Base-by-base conservation (phyloP, 2,888 invertebrate genomes). In the Quadroppia sp. region DNA sequence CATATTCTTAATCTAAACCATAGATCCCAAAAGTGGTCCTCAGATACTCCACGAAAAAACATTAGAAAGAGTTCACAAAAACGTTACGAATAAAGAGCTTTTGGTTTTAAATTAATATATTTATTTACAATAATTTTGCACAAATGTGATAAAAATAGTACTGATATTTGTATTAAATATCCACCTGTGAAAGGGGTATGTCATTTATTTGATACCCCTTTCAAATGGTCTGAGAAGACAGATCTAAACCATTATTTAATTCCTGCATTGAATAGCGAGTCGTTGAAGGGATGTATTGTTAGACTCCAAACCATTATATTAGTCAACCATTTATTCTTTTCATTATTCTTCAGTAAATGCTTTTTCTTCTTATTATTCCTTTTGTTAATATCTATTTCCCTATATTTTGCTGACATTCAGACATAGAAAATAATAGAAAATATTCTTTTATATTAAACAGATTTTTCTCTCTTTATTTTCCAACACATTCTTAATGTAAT, bases 301-400 rank as follows among this genome's bases (percentile, higher is more conserved):
- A 50, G 20, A 50, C 2, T 50, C 9, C 9, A n/a, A 50, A 50
- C 50, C 50, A 50, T 50, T 50, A 50, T 50, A 50, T 50, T 50
- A 50, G 50, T 50, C n/a, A 50, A 50, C 50, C 20, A 50, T 50
- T 50, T 50, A 50, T 50, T 50, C 50, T 50, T 50, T 50, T 50
- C 20, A 50, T 50, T 50, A 50, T 50, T 20, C 36, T 36, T 9
- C 20, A 20, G 6, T 50, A 6, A 20, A 17, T 50, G 20, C 50
- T 7, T 50, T 50, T 50, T 20, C n/a, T 20, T 50, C 50, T n/a
- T 50, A 17, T 50, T 20, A 45, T 50, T 17, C 2, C 50, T 50
- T 50, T 50, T 50, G 50, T 50, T 20, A 50, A 20, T 1, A 20
- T 6, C 6, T 45, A 3, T 50, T 50, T 20, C 9, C 36, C 36